phyloP scores from a whole-genome alignment of 1,140 invertebrate species.

The Venustaconcha ellipsiformis region DNA sequence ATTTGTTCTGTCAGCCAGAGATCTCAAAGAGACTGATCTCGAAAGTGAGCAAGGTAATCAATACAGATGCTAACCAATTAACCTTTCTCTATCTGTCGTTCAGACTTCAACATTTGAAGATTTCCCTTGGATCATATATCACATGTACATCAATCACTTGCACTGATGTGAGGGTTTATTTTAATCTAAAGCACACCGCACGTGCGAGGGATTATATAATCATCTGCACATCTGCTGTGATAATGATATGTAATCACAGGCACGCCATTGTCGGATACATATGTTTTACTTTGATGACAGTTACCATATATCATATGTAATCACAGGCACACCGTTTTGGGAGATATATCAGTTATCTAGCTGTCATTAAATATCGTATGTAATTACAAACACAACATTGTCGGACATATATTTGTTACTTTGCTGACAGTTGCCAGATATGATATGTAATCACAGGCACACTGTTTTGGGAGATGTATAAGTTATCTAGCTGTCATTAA shows the following conservation, averaged over 20 bases:
- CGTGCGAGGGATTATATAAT: not conserved
- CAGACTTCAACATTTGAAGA: not conserved
- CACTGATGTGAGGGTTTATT: not conserved
- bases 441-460: not conserved
- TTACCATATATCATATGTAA: not conserved
- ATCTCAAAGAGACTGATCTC: constrained; percentile 47
- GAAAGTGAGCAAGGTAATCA: constrained; percentile 48
- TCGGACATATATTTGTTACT: not conserved
- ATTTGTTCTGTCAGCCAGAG: constrained; percentile 52
- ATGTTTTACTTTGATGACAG: not conserved
- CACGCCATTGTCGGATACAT: not conserved
- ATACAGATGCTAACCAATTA: not conserved
- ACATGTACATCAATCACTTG: not conserved
- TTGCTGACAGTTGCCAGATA: not conserved
- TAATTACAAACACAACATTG: too few relatives aligned
- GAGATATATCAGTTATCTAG: too few relatives aligned
- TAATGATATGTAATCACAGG: not conserved
- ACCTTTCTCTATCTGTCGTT: not conserved
- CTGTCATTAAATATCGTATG: too few relatives aligned
- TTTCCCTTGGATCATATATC: not conserved
- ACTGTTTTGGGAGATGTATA: too few relatives aligned
- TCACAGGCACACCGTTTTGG: not conserved
- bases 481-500: too few relatives aligned
- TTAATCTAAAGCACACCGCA: not conserved
- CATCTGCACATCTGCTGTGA: too few relatives aligned